Evolutionary conservation across 2,113 vertebrate species (phyloP).

Genomic region (Rhea pennata): DNA sequence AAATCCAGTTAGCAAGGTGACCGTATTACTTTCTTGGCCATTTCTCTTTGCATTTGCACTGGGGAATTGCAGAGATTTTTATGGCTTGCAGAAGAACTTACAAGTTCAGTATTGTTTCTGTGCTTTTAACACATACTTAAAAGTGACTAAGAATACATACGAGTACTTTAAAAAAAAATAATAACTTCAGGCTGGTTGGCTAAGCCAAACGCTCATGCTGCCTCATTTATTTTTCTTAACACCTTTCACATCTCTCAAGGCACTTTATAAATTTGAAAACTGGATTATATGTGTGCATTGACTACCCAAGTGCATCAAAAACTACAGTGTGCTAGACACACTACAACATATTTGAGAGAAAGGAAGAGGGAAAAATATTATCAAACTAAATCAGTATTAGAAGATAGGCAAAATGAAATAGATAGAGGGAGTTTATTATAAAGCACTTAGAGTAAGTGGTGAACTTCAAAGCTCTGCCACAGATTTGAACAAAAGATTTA

Average conservation of each 20-base stretch:
- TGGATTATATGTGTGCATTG: conserved; percentile 23
- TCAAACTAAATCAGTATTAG: background rate
- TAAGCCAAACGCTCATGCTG: conserved; percentile 40
- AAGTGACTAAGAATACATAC: conserved; percentile 24
- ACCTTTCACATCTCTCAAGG: conserved; percentile 62
- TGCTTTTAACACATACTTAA: conserved; percentile 42
- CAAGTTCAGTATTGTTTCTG: conserved; percentile 34
- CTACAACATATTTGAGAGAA: background rate
- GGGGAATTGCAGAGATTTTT: conserved; percentile 9
- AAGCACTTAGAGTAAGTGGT: background rate
- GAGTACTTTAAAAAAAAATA: conserved; percentile 33
- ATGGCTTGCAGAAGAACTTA: background rate
- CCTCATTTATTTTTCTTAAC: conserved; percentile 68
- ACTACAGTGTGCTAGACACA: background rate
- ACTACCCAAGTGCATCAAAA: conserved; percentile 36
- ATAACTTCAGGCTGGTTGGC: conserved; percentile 27
- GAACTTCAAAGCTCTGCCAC: background rate
- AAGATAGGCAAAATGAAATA: background rate
- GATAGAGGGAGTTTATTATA: background rate
- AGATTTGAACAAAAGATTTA: background rate
- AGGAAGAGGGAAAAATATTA: background rate
- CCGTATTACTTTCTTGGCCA: background rate
- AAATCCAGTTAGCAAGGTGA: background rate
- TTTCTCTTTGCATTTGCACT: background rate
- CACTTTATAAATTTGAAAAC: conserved; percentile 47